phyloP scores from a whole-genome alignment of 2,113 vertebrate genomes.

The Phalacrocorax carbo region DNA sequence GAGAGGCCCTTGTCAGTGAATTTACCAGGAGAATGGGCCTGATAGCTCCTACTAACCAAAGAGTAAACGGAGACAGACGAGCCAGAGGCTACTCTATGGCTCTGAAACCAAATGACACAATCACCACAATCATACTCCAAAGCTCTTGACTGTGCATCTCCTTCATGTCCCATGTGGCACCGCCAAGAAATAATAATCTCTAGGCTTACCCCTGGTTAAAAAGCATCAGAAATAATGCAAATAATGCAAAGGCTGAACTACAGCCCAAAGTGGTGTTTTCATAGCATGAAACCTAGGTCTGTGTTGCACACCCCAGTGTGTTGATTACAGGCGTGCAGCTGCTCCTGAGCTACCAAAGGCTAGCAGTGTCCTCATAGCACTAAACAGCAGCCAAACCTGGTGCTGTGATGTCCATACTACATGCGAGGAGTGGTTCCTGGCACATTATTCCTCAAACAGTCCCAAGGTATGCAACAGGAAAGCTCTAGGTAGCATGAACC shows the following conservation, averaged over 20 bases:
- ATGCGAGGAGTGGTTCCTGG: background rate
- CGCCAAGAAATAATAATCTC: background rate
- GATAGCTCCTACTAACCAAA: background rate
- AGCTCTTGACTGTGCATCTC: background rate
- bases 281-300: background rate
- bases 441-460: background rate
- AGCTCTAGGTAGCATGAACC: background rate
- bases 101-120: background rate
- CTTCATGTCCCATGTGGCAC: background rate
- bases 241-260: background rate
- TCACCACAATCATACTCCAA: background rate
- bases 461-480: background rate
- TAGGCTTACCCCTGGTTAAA: background rate
- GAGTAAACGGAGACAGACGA: background rate
- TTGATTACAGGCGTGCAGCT: background rate
- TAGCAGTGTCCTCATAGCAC: background rate
- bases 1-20: background rate
- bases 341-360: background rate
- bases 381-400: background rate
- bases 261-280: background rate
- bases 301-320: fast-evolving
- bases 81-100: background rate
- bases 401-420: background rate
- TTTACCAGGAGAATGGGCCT: background rate
- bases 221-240: background rate